Percentiles rank a stretch among this genome's conserved stretches.
phyloP scores from a whole-genome alignment of 2,113 vertebrate species.

The Pycnonotus jocosus region DNA sequence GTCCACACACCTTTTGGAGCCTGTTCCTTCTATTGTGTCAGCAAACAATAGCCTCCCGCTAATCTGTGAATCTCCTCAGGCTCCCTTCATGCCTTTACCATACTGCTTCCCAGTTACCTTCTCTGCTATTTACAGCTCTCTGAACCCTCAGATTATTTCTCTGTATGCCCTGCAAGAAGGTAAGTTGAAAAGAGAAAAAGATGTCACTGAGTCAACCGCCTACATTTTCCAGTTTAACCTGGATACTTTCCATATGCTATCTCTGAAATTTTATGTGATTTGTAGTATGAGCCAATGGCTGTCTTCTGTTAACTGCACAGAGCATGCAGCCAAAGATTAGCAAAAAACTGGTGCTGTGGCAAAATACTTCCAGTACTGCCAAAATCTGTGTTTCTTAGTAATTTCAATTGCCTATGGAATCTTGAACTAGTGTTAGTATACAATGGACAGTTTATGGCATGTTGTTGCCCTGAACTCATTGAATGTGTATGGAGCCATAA shows the following conservation, averaged over 20 bases:
- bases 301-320: neutral
- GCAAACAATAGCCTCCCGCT: conserved; percentile 17
- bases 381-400: neutral
- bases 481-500: neutral
- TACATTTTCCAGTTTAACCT: neutral
- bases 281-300: neutral
- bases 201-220: neutral
- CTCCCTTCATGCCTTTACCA: conserved; percentile 47
- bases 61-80: conserved; percentile 49
- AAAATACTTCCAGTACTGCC: neutral
- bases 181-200: neutral
- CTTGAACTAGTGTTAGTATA: neutral
- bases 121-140: neutral
- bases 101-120: neutral
- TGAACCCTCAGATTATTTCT: neutral
- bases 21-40: conserved; percentile 56
- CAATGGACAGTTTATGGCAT: neutral
- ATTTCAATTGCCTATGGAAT: neutral
- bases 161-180: neutral
- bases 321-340: neutral
- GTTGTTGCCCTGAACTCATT: neutral
- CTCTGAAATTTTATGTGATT: neutral
- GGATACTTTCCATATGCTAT: neutral
- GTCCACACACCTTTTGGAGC: conserved; percentile 12
- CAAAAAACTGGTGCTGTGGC: neutral